Evolutionary conservation across 2,888 invertebrate genomes (phyloP).

Genomic region (Polymixis lichenea): DNA sequence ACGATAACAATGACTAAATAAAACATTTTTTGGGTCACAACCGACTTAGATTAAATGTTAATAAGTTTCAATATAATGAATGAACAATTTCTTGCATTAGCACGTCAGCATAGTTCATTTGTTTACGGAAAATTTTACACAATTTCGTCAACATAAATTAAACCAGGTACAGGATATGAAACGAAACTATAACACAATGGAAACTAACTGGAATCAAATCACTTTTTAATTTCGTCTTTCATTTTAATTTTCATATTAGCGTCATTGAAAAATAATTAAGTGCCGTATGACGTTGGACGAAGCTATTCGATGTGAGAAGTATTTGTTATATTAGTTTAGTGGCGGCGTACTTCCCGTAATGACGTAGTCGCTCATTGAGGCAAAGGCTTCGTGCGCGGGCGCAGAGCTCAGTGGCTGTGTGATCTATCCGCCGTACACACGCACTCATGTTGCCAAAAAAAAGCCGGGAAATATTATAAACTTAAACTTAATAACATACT

Average conservation of each 20-base stretch:
- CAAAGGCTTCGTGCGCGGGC: conserved; percentile 82
- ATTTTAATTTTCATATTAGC: conserved; percentile 63
- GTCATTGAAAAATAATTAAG: conserved; percentile 81
- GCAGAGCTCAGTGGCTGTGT: conserved; percentile 87
- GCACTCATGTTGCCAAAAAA: conserved; percentile 81
- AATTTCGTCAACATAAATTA: conserved; percentile 36
- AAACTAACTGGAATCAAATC: conserved; percentile 56
- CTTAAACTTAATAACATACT: conserved; percentile 28
- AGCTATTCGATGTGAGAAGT: conserved; percentile 77
- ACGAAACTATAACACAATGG: conserved; percentile 49
- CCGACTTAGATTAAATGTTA: conserved; percentile 26
- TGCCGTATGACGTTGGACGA: conserved; percentile 76
- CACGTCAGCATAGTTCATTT: conserved; percentile 32
- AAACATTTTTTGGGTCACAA: conserved; percentile 39
- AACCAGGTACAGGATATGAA: conserved; percentile 51
- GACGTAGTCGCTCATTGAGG: conserved; percentile 87
- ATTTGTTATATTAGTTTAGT: conserved; percentile 81
- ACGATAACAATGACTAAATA: conserved; percentile 26
- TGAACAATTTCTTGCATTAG: conserved; percentile 45
- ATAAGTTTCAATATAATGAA: conserved; percentile 23
- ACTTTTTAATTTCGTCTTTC: conserved; percentile 71
- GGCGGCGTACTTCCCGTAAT: conserved; percentile 88
- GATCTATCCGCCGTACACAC: conserved; percentile 89
- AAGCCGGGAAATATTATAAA: conserved; percentile 47
- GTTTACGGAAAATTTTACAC: conserved; percentile 48